Evolutionary conservation across 1,140 invertebrate genomes (phyloP), one percentile per base, ranked within the genome.

Genomic region (Lerema accius): DNA sequence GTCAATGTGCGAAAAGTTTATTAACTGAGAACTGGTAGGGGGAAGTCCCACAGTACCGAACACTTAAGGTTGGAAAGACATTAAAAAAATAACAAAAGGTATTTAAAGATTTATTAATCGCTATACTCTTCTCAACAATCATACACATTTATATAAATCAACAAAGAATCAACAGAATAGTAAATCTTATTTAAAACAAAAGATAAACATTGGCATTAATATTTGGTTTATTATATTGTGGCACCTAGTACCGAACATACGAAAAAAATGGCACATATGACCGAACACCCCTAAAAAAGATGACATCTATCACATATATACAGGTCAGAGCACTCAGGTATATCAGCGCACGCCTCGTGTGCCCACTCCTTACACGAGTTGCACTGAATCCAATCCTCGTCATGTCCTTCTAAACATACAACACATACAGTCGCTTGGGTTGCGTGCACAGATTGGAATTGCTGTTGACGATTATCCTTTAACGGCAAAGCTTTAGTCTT

Each of bases 381-480:
- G 35, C 35, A 37, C 35, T 37, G 35, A 37, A 37, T 37, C 35
- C 51, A 55, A 11, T 37, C 35, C 35, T 37, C 35, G 35, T 37
- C 35, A 11, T 37, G 35, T n/a, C 35, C n/a, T 37, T 37, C 35
- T 37, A 37, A 4, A 17, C 43, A 46, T 17, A 46, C 43, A 19
- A 19, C 51, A 23, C 37, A 42, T 16, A 73, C 10, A 37, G 4
- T 79, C n/a, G n/a, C 35, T 37, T 37, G 10, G 10, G 35, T 37
- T 37, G 35, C n/a, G 35, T 37, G 35, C 66, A 11, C n/a, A 37
- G 35, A 11, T 37, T 37, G 10, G 35, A 37, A 11, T 11, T 11
- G n/a, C 35, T 37, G 10, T 37, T 37, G 35, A 11, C n/a, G 1
- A 37, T 37, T 37, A 11, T 11, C 35, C 4, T 37, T 37, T 11